Base-by-base conservation (phyloP, 2,888 invertebrate genomes). In the Rhamnusium bicolor region DNA sequence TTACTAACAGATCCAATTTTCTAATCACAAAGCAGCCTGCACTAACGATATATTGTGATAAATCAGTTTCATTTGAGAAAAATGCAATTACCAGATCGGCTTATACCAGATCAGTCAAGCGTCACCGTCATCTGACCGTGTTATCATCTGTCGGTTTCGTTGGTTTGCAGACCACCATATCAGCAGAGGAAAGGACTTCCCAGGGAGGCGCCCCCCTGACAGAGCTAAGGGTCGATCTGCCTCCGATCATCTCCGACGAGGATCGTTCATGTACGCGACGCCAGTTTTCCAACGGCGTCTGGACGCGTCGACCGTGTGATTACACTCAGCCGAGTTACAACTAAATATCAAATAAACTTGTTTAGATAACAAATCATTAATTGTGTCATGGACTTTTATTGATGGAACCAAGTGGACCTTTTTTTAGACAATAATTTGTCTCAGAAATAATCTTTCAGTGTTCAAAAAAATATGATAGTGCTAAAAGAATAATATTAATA, bases 151-250 rank as follows among this genome's bases (percentile, higher is more conserved):
- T 24, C 62, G 21, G 62, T 24, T 62, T n/a, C 19, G 46, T 40
- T 21, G 19, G 65, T 65, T 65, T 51, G 12, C 18, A 32, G 12
- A 53, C 53, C 18, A 51, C 21, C 62, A 32, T 40, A 65, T 65
- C 53, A 19, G 49, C 53, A 32, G 53, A 27, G 63, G 49, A 65
- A 63, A 51, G 49, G 63, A 24, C 27, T 24, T 27, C 51, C 21
- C 51, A 71, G 72, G 74, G 72, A 72, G 69, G 49, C 67, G 51
- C 76, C 77, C 73, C 75, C 79, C 77, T 75, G 77, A 74, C 77
- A 70, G 73, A 77, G 79, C 79, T 79, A 79, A 75, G 77, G 78
- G 79, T 79, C 79, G 77, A 79, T 79, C 77, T 74, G 71, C 56
- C 70, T 69, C 79, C 79, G 79, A 79, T 63, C 61, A 58, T 56